phyloP scores from a whole-genome alignment of 2,888 invertebrate genomes.

The Tachystola acroxantha region DNA sequence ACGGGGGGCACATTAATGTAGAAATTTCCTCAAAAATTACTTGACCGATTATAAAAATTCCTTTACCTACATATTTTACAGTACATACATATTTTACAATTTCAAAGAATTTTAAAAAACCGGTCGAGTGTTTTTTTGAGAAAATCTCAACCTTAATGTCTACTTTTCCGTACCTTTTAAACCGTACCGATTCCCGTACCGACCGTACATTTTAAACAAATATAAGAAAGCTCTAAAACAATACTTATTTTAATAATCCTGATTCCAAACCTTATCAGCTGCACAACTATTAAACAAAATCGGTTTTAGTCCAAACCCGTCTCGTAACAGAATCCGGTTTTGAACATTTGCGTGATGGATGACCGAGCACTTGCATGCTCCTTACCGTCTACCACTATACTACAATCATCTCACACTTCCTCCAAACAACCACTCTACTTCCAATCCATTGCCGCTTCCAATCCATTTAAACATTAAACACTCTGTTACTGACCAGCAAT shows the following conservation, averaged over 20 bases:
- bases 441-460: slow-evolving; percentile 28
- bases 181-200: too few relatives aligned
- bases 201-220: too few relatives aligned
- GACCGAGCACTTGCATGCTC: slow-evolving; percentile 58
- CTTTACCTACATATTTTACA: too few relatives aligned
- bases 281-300: slow-evolving; percentile 45
- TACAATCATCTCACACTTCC: slow-evolving; percentile 19
- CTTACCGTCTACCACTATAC: slow-evolving; percentile 26
- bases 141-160: too few relatives aligned
- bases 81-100: too few relatives aligned
- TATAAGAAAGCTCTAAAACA: too few relatives aligned
- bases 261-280: slow-evolving; percentile 31
- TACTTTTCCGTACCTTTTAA: too few relatives aligned
- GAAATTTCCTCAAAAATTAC: too few relatives aligned
- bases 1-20: too few relatives aligned
- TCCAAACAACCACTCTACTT: slow-evolving; percentile 10
- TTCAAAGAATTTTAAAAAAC: too few relatives aligned
- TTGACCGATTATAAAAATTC: too few relatives aligned
- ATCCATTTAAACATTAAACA: background rate
- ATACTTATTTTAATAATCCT: background rate
- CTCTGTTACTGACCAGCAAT: slow-evolving; percentile 19
- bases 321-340: slow-evolving; percentile 58
- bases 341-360: slow-evolving; percentile 69
- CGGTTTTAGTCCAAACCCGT: slow-evolving; percentile 47
- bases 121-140: too few relatives aligned